phyloP scores from a whole-genome alignment of 2,888 invertebrate species.

The Ceraclea dissimilis region DNA sequence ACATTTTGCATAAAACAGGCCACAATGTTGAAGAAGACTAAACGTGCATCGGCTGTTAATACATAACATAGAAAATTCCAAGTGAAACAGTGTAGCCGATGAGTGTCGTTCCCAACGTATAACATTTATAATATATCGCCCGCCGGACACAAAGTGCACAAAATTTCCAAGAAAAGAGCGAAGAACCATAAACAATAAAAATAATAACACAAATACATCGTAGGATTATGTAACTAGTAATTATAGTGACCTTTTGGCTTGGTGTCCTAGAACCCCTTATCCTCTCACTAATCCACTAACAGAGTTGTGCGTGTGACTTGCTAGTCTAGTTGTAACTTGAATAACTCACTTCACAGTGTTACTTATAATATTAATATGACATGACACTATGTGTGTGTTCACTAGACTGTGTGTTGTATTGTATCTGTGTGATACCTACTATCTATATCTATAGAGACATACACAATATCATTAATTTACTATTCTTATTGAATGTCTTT shows the following conservation, averaged over 20 bases:
- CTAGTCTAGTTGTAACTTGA: neutral
- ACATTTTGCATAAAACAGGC: constrained; percentile 20
- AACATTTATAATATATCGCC: neutral
- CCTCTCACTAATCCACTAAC: neutral
- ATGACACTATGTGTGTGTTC: neutral
- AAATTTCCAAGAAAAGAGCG: neutral
- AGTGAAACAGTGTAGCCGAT: constrained; percentile 9
- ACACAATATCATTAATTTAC: too few species aligned
- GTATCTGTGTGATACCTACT: neutral
- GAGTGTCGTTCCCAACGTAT: constrained; percentile 2
- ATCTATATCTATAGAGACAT: too few species aligned
- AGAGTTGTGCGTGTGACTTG: constrained; percentile 21
- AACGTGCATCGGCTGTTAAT: constrained; percentile 20
- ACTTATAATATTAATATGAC: too few species aligned
- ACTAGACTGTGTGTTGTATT: neutral
- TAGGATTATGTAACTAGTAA: constrained; percentile 5
- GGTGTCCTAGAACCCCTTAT: constrained; percentile 13
- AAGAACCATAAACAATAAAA: too few species aligned
- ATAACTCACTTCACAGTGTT: too few species aligned
- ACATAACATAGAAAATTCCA: constrained; percentile 11
- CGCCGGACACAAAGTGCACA: neutral
- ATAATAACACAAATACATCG: neutral
- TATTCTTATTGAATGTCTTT: too few species aligned
- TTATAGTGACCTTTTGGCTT: constrained; percentile 11
- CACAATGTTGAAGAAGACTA: constrained; percentile 24